These are phyloP conservation scores for Sylvicola fuscatus DNA, from an alignment of 2,888 invertebrate species.

Conservation along the genomic window DNA sequence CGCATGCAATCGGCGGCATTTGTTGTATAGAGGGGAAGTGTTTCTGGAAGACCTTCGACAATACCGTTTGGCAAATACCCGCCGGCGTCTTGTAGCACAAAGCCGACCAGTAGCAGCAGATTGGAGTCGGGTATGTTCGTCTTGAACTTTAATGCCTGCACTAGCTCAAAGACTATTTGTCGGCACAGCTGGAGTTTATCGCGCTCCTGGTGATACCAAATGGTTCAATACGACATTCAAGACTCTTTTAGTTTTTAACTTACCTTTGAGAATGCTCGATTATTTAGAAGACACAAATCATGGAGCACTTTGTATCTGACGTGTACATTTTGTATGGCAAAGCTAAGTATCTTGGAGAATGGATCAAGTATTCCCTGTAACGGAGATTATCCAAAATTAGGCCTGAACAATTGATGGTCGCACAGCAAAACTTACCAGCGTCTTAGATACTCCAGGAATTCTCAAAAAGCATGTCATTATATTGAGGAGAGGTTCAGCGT, in stretches of 20 bases:
- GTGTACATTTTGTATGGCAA: slow-evolving; percentile 74
- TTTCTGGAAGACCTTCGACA: slow-evolving; percentile 32
- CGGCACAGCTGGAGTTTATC: slow-evolving; percentile 86
- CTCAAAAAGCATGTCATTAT: slow-evolving; percentile 63
- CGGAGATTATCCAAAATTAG: slow-evolving; percentile 7
- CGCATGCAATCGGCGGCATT: slow-evolving; percentile 89
- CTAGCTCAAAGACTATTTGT: slow-evolving; percentile 81
- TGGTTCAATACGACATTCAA: background rate
- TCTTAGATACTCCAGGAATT: slow-evolving; percentile 46
- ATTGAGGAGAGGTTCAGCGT: slow-evolving; percentile 46
- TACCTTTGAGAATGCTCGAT: slow-evolving; percentile 62
- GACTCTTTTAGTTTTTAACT: background rate
- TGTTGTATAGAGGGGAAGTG: slow-evolving; percentile 35
- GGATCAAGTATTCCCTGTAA: slow-evolving; percentile 71
- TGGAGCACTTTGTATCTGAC: slow-evolving; percentile 60
- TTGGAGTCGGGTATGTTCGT: slow-evolving; percentile 87
- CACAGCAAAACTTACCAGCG: background rate
- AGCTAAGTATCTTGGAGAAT: slow-evolving; percentile 84
- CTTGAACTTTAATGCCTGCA: slow-evolving; percentile 92
- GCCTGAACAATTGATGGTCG: background rate
- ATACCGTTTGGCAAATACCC: slow-evolving; percentile 64
- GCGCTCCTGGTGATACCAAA: slow-evolving; percentile 44
- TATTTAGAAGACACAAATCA: slow-evolving; percentile 78
- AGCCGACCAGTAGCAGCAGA: slow-evolving; percentile 73
- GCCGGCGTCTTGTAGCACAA: slow-evolving; percentile 82